Conservation (phyloP, 64 coral and sea anemone genomes). For the Montipora capricornis region DNA sequence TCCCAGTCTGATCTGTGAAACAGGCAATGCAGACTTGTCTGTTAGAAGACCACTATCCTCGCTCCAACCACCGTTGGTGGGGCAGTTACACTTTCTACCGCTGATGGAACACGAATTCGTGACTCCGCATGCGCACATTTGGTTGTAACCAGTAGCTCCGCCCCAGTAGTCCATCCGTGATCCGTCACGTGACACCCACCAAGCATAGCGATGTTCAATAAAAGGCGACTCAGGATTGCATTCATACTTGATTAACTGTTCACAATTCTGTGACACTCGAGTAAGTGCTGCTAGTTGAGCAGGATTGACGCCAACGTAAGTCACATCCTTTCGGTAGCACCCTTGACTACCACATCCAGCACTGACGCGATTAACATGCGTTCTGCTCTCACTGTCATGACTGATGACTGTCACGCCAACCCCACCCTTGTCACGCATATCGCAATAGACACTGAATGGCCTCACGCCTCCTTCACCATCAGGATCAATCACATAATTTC, state of each 20-base stretch:
- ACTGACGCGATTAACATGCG: too few species aligned
- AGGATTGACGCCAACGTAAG: neutral
- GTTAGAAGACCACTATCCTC: constrained; percentile 14
- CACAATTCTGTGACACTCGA: constrained; percentile 12
- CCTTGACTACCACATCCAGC: too few species aligned
- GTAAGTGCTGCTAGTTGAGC: constrained; percentile 11
- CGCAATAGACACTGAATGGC: constrained; percentile 53
- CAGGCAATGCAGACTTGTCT: constrained; percentile 22
- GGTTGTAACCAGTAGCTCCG: neutral
- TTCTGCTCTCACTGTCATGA: constrained; percentile 29
- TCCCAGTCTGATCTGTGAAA: constrained; percentile 15
- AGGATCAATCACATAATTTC: constrained; percentile 44
- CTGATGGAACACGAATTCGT: neutral
- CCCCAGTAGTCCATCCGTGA: neutral
- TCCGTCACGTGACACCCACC: constrained; percentile 12
- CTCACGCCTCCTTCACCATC: constrained; percentile 20
- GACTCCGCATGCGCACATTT: neutral
- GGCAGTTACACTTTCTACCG: constrained; percentile 4
- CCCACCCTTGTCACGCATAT: constrained; percentile 39
- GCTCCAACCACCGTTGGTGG: neutral
- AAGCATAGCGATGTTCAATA: neutral
- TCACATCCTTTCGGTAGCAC: constrained; percentile 26
- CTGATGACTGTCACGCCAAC: constrained; percentile 53
- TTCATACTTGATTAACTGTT: constrained; percentile 41
- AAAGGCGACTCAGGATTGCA: neutral